A percentile compares a stretch with the other conserved stretches of the same genome.
These are phyloP conservation scores for Leiothrix lutea DNA, from an alignment of 2,113 vertebrate genomes.

Conservation along the genomic window DNA sequence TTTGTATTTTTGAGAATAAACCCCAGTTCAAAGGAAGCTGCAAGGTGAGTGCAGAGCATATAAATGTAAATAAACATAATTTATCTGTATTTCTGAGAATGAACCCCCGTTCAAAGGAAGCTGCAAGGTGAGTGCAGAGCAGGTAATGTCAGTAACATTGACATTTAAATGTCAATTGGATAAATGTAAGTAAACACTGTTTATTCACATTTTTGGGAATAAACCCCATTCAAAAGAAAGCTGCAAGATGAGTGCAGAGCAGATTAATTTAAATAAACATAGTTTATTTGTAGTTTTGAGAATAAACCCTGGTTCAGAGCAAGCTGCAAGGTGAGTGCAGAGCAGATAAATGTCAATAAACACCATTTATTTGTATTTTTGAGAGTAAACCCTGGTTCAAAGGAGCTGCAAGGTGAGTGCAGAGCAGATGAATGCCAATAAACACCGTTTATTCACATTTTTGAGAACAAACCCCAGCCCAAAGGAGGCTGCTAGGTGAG, in stretches of 20 bases:
- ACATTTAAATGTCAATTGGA: too few relatives aligned
- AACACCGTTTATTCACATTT: not conserved
- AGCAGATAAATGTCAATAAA: not conserved
- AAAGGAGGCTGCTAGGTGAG: not conserved
- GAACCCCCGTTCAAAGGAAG: fast-evolving
- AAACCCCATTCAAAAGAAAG: fast-evolving
- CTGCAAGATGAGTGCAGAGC: not conserved
- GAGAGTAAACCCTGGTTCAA: not conserved
- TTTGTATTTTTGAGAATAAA: fast-evolving
- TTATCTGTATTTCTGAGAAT: not conserved
- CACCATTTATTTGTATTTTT: not conserved
- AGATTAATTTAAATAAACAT: not conserved
- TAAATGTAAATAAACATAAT: fast-evolving
- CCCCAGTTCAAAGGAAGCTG: fast-evolving
- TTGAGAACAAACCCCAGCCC: not conserved
- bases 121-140: not conserved
- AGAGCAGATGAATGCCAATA: not conserved
- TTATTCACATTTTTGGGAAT: too few relatives aligned
- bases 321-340: not conserved
- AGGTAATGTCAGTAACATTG: not conserved
- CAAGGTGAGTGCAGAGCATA: too few relatives aligned
- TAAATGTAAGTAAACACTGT: too few relatives aligned
- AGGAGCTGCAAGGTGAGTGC: not conserved
- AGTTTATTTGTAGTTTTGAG: fast-evolving
- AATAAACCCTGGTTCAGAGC: too few relatives aligned